Conservation (phyloP, 2,113 vertebrate species). For the Eulemur rufifrons region DNA sequence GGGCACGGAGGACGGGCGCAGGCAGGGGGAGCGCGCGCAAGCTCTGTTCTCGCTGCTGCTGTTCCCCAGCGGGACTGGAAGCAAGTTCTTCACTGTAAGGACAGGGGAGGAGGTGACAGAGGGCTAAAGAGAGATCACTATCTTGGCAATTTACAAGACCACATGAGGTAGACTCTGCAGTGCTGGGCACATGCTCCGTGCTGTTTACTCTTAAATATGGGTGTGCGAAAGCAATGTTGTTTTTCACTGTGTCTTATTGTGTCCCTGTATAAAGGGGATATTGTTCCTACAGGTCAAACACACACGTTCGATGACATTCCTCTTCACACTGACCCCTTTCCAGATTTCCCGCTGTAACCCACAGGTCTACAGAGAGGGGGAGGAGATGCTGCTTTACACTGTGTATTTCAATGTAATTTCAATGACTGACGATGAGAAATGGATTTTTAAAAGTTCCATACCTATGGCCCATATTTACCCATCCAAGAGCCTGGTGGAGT, state of each 20-base stretch:
- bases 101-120: neutral
- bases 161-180: neutral
- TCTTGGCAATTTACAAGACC: neutral
- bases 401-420: neutral
- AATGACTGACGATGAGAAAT: neutral
- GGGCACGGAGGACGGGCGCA: no score
- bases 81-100: neutral
- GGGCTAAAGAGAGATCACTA: neutral
- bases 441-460: neutral
- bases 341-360: neutral
- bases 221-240: neutral
- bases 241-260: neutral
- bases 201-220: neutral
- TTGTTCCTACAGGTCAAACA: neutral
- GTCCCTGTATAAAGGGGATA: neutral
- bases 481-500: neutral
- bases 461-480: neutral
- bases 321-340: neutral
- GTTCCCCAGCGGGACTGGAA: neutral
- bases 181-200: neutral
- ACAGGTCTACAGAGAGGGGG: neutral
- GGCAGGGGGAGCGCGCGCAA: neutral
- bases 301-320: neutral
- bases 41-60: neutral
- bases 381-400: neutral